phyloP scores from a whole-genome alignment of 2,888 invertebrate species.

The Drosophila neotestacea region DNA sequence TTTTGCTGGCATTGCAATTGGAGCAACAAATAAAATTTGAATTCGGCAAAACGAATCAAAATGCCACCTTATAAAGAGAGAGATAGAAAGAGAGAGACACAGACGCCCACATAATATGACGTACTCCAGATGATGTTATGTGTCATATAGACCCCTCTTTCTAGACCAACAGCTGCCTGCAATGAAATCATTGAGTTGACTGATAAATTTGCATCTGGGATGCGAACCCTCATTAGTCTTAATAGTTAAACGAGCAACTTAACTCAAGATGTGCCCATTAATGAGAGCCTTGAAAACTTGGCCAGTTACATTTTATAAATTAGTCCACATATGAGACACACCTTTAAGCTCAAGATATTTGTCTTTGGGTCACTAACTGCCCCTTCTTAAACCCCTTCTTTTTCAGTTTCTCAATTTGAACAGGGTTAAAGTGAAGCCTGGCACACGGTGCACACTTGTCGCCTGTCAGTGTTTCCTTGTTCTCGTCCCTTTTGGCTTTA shows the following conservation, averaged over 20 bases:
- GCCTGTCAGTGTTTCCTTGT: conserved; percentile 59
- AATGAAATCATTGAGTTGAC: conserved; percentile 54
- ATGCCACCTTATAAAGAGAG: conserved; percentile 41
- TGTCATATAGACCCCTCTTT: background rate
- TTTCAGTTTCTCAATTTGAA: conserved; percentile 34
- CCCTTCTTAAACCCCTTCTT: conserved; percentile 24
- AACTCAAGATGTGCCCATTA: conserved; percentile 46
- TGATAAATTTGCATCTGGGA: conserved; percentile 60
- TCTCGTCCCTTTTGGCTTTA: conserved; percentile 45
- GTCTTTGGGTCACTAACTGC: conserved; percentile 53
- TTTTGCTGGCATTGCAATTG: conserved; percentile 66
- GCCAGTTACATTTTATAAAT: conserved; percentile 71
- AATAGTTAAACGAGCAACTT: conserved; percentile 71
- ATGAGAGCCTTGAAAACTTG: conserved; percentile 58
- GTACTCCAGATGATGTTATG: conserved; percentile 37
- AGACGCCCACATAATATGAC: conserved; percentile 62
- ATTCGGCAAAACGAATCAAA: conserved; percentile 7
- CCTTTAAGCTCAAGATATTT: conserved; percentile 72
- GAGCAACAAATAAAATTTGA: conserved; percentile 36
- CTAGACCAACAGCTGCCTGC: conserved; percentile 50
- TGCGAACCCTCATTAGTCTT: conserved; percentile 75
- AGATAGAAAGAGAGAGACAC: too few species aligned
- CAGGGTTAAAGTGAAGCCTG: conserved; percentile 17
- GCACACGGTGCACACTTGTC: conserved; percentile 72
- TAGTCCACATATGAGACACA: conserved; percentile 47